Evolutionary conservation across 2,888 invertebrate genomes (phyloP), one percentile per base, ranked within the genome.

Genomic region (Orchestes rusci): DNA sequence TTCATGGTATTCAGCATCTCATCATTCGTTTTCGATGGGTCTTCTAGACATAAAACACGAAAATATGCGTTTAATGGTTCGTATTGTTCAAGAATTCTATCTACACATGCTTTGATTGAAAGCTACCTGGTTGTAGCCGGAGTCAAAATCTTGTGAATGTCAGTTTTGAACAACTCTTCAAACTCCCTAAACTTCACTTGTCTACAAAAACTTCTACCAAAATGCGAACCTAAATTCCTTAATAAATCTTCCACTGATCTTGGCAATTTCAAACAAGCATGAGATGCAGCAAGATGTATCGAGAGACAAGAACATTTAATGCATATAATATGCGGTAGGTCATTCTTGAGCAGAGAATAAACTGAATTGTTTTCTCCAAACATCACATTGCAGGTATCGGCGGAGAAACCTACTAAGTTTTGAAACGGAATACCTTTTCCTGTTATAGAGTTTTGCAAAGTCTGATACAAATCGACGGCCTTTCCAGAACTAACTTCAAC

Each of bases 281-380:
- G n/a, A n/a, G n/a, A n/a, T n/a, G n/a, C n/a, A n/a, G n/a, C n/a
- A n/a, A n/a, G n/a, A 50, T 63, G 56, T 28, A 60, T 56, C 53
- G 59, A 55, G 45, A 63, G 65, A 44, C 63, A 65, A 18, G 56
- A 58, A 46, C 62, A 66, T 48, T 59, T 63, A 17, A 64, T 46
- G 19, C 52, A 55, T 45, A 36, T n/a, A n/a, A n/a, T n/a, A n/a
- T n/a, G n/a, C n/a, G n/a, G n/a, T n/a, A n/a, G n/a, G n/a, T n/a
- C n/a, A 13, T 35, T 12, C 27, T 51, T 54, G 35, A 54, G 32
- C 8, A 33, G 28, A 13, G 48, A 41, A 50, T 35, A 49, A 10
- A 54, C 42, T 13, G 51, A 51, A 30, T 53, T 12, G 29, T 48
- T 17, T 35, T 52, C 45, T 16, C 59, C 61, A 29, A 56, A 46